These are phyloP conservation scores for Periplaneta americana DNA, from an alignment of 1,140 invertebrate genomes.

Conservation along the genomic window DNA sequence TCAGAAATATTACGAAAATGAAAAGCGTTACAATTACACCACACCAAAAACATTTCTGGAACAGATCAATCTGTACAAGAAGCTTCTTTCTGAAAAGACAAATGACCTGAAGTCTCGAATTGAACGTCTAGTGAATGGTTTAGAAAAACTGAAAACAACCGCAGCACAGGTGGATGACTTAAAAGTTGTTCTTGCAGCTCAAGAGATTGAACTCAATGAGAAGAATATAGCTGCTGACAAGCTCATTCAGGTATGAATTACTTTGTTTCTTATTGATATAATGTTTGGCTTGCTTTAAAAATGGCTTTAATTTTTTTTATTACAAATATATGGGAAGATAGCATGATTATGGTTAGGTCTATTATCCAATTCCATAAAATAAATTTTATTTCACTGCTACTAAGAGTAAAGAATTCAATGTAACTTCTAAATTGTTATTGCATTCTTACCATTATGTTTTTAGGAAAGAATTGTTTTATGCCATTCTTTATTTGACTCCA, in stretches of 20 bases:
- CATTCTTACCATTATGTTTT: too few species aligned
- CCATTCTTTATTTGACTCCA: too few species aligned
- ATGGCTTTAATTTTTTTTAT: too few species aligned
- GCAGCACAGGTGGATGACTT: constrained; percentile 70
- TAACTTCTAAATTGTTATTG: too few species aligned
- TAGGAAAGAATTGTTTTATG: too few species aligned
- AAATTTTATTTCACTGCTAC: too few species aligned
- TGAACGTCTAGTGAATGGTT: constrained; percentile 75
- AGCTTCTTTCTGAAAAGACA: constrained; percentile 72
- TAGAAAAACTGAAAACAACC: constrained; percentile 79
- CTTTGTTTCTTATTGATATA: not conserved
- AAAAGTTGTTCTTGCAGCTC: constrained; percentile 75
- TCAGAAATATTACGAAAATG: constrained; percentile 69
- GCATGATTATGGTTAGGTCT: too few species aligned
- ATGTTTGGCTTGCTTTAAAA: not conserved
- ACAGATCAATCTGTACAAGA: constrained; percentile 82
- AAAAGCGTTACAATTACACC: constrained; percentile 91
- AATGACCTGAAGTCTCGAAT: constrained; percentile 73
- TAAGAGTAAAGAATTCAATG: too few species aligned
- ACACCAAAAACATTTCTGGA: constrained; percentile 96
- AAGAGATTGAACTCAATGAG: constrained; percentile 80
- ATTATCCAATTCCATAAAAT: too few species aligned
- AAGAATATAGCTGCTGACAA: constrained; percentile 89
- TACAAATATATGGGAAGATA: too few species aligned
- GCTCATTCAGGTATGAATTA: constrained; percentile 56